Percentiles rank a stretch among this genome's conserved stretches.
phyloP scores from a whole-genome alignment of 2,113 vertebrate genomes.

The Ctenomys sociabilis region DNA sequence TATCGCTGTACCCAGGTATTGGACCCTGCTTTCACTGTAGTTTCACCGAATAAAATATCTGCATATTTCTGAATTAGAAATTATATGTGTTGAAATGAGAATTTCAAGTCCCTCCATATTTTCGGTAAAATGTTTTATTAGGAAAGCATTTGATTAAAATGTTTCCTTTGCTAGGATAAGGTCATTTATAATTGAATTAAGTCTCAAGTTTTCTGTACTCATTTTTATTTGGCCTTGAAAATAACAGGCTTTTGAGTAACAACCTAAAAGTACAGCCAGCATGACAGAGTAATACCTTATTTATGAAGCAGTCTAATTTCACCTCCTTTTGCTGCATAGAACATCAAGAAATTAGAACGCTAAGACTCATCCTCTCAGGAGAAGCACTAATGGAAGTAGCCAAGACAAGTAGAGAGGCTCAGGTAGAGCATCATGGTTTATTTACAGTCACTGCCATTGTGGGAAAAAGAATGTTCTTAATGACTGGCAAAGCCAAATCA shows the following conservation, averaged over 20 bases:
- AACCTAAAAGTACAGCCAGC: neutral
- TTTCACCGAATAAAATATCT: neutral
- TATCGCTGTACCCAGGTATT: neutral
- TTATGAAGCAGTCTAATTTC: neutral
- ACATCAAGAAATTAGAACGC: conserved; percentile 44
- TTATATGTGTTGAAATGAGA: neutral
- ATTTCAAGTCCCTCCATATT: neutral
- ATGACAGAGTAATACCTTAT: conserved; percentile 12
- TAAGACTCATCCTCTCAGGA: neutral
- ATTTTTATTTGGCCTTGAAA: conserved; percentile 36
- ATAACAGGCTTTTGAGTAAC: neutral
- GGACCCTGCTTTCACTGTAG: neutral
- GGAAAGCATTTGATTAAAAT: conserved; percentile 15
- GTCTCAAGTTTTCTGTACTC: neutral
- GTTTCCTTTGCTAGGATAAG: neutral
- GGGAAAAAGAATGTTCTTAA: neutral
- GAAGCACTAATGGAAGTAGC: neutral
- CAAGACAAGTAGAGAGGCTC: neutral
- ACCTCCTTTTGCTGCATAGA: neutral
- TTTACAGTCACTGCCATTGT: neutral
- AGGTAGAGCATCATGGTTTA: neutral
- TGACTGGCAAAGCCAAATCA: neutral
- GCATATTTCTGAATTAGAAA: neutral
- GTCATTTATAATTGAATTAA: neutral
- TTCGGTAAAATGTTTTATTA: neutral